Evolutionary conservation across 2,888 invertebrate species (phyloP).

Genomic region (Drosophila formosana): DNA sequence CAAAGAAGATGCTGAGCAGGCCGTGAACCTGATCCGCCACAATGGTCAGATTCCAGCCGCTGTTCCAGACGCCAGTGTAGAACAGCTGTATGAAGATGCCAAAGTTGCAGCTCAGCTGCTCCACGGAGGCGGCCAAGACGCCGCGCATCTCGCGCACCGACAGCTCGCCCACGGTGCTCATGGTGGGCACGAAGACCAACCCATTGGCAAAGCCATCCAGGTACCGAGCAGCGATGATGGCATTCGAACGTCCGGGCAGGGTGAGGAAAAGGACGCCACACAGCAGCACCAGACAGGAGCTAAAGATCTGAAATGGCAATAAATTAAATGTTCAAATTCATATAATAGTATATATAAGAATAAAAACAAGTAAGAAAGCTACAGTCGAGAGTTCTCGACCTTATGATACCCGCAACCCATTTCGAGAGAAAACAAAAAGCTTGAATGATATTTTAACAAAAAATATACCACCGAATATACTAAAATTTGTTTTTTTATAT

Average conservation of each 20-base stretch:
- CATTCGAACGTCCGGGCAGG: constrained; percentile 43
- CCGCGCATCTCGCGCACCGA: constrained; percentile 71
- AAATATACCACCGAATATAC: no score
- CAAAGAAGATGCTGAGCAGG: constrained; percentile 63
- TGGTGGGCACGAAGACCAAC: constrained; percentile 75
- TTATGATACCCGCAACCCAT: no score
- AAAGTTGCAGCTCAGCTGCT: constrained; percentile 68
- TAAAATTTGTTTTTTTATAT: no score
- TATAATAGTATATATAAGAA: no score
- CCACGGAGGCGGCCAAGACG: constrained; percentile 63
- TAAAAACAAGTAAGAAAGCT: no score
- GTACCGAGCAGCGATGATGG: constrained; percentile 75
- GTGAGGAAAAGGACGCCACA: constrained; percentile 72
- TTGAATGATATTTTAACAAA: no score
- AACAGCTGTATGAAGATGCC: constrained; percentile 76
- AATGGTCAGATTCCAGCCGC: constrained; percentile 53
- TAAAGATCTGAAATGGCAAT: constrained; percentile 51
- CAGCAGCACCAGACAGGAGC: constrained; percentile 68
- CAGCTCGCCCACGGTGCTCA: constrained; percentile 78
- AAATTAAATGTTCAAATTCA: no score
- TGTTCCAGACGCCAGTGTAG: constrained; percentile 58
- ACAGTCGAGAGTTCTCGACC: no score
- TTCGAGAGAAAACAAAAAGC: no score
- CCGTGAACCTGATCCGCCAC: constrained; percentile 73
- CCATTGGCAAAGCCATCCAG: constrained; percentile 82